Percentiles rank a stretch among this genome's conserved stretches.
phyloP scores from a whole-genome alignment of 2,113 vertebrate genomes.

The Pygoscelis antarcticus region DNA sequence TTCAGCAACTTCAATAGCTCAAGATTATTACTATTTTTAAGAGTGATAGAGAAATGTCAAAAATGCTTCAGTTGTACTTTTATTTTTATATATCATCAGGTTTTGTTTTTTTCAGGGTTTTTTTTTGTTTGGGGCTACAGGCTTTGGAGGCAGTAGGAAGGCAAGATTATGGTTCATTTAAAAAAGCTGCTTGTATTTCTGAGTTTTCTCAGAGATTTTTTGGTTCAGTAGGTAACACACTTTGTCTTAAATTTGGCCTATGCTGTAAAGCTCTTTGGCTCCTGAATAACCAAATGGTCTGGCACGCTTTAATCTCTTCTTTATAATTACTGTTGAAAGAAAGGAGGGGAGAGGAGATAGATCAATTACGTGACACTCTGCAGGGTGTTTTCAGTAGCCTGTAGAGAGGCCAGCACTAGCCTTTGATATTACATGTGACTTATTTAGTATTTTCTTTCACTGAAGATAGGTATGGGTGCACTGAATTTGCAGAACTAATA shows the following conservation, averaged over 20 bases:
- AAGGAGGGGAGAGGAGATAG: background rate
- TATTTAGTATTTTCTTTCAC: background rate
- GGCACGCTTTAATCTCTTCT: background rate
- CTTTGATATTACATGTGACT: background rate
- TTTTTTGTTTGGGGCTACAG: background rate
- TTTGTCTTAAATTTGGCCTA: background rate
- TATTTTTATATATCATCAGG: conserved; percentile 26
- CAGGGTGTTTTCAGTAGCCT: background rate
- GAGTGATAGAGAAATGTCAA: conserved; percentile 59
- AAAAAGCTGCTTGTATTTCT: background rate
- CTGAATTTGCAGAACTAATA: background rate
- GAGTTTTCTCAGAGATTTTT: background rate
- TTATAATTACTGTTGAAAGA: background rate
- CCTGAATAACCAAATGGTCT: background rate
- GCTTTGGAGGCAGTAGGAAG: background rate
- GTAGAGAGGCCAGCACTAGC: background rate
- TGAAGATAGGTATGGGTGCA: background rate
- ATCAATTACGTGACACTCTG: accelerated
- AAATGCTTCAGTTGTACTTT: conserved; percentile 34
- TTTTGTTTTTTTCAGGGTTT: background rate
- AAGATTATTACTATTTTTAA: conserved; percentile 59
- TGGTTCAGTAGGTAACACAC: background rate
- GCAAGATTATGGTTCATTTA: background rate
- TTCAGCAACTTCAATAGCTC: conserved; percentile 35
- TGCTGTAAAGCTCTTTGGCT: background rate